A percentile compares a stretch with the other conserved stretches of the same genome.
Evolutionary conservation across 2,113 vertebrate genomes (phyloP).

Genomic region (Pongo abelii): DNA sequence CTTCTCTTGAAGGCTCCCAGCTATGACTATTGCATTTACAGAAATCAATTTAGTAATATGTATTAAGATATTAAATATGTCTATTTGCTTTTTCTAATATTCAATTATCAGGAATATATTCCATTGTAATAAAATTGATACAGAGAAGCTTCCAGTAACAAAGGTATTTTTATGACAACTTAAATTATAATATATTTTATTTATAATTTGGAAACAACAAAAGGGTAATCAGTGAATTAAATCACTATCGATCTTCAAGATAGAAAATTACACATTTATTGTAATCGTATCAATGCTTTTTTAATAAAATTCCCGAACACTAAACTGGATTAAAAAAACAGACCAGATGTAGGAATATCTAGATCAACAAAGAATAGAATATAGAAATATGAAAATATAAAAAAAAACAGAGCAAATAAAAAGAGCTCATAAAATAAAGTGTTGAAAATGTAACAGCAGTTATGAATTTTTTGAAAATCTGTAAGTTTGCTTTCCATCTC

Average conservation of each 20-base stretch:
- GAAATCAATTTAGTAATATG: neutral
- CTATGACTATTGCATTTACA: neutral
- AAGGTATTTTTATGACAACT: neutral
- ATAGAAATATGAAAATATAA: neutral
- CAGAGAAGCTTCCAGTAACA: neutral
- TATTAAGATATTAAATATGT: neutral
- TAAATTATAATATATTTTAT: neutral
- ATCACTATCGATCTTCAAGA: neutral
- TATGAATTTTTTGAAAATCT: neutral
- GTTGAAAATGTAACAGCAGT: neutral
- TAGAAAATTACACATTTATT: neutral
- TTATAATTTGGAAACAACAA: neutral
- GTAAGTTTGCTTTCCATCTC: neutral
- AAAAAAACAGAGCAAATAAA: neutral
- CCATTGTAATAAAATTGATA: neutral
- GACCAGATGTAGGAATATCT: neutral
- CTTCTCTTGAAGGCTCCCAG: neutral
- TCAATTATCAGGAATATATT: neutral
- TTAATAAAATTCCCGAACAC: neutral
- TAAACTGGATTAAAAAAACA: neutral
- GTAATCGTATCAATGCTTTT: neutral
- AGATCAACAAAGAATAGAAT: neutral
- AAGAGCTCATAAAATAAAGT: neutral
- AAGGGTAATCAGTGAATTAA: neutral
- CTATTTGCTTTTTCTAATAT: neutral